Base-by-base conservation (phyloP, 1,140 invertebrate species). In the Maniola jurtina region DNA sequence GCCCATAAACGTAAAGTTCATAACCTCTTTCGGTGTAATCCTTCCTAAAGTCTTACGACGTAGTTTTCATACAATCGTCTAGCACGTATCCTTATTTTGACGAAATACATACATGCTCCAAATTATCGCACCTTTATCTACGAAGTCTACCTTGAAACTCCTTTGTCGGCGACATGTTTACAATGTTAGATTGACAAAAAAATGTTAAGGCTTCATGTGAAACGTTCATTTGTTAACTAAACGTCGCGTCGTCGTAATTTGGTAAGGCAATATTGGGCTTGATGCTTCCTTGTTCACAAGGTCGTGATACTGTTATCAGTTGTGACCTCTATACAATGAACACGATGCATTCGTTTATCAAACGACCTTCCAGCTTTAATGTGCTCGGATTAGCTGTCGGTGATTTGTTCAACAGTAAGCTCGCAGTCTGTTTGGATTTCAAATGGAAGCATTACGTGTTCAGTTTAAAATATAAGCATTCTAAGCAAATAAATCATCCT, bases 81-180 rank as follows among this genome's bases (percentile, higher is more conserved):
- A 64, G 59, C 56, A 68, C 62, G 73, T 75, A 75, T 76, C 74
- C 70, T 77, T 73, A 70, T 59, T 69, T 65, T 50, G 65, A 77
- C 65, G 58, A 71, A 70, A 77, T 75, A 69, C 65, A 61, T 68
- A 62, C 67, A 78, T 81, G 77, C 72, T 76, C 79, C 66, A 83
- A 88, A 84, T 86, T 83, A 85, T 87, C 84, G 69, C 60, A 59
- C 54, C 65, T 58, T 84, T 88, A 88, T 87, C 84, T 85, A 68
- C 75, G 81, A 85, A 81, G 81, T 81, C 81, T 87, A 80, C 87
- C 87, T 89, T 88, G 85, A 77, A 81, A 79, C 76, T 81, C 80
- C 77, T 83, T 82, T 79, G 75, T 75, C 75, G 75, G 70, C 75
- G 77, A 76, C 81, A 79, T 87, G 78, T 81, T 86, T 84, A 82